phyloP scores from a whole-genome alignment of 1,140 invertebrate genomes.

The Drosophila ananassae region DNA sequence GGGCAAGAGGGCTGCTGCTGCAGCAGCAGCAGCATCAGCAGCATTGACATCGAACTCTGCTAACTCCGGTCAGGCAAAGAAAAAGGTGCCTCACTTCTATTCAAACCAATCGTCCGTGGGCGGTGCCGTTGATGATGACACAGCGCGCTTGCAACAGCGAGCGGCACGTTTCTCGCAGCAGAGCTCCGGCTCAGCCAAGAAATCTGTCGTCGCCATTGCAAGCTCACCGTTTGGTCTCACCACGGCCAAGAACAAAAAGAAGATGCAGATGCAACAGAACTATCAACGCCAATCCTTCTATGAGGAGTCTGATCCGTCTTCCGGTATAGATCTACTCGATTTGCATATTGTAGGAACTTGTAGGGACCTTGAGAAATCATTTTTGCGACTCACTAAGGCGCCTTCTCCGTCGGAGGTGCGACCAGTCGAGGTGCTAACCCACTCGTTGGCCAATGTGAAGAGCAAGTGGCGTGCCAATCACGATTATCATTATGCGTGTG shows the following conservation, averaged over 20 bases:
- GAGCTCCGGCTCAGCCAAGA: conserved; percentile 67
- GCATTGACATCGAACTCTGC: background rate
- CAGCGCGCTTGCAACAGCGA: conserved; percentile 91
- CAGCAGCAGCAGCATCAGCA: conserved; percentile 35
- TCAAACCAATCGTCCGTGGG: conserved; percentile 85
- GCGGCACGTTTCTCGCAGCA: conserved; percentile 92
- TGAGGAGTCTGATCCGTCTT: conserved; percentile 85
- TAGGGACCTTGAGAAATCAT: conserved; percentile 96
- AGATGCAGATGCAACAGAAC: conserved; percentile 35
- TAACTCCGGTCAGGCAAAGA: conserved; percentile 66
- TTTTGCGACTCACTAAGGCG: conserved; percentile 97
- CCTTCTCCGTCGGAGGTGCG: conserved; percentile 96
- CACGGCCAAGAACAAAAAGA: conserved; percentile 77
- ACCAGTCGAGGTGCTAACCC: conserved; percentile 92
- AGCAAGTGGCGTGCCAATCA: conserved; percentile 93
- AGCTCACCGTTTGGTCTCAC: conserved; percentile 79
- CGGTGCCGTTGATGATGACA: conserved; percentile 88
- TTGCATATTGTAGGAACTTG: conserved; percentile 97
- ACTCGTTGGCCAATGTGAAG: conserved; percentile 95
- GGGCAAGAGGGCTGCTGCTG: conserved; percentile 83
- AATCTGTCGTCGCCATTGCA: conserved; percentile 79
- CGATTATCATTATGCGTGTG: conserved; percentile 98
- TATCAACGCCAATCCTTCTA: conserved; percentile 58
- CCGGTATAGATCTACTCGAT: conserved; percentile 89
- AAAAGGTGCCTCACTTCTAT: conserved; percentile 88